Evolutionary conservation across 2,797 vertebrate genomes (phyloP), one percentile per base, ranked within the genome.

Genomic region (Coilia nasus): DNA sequence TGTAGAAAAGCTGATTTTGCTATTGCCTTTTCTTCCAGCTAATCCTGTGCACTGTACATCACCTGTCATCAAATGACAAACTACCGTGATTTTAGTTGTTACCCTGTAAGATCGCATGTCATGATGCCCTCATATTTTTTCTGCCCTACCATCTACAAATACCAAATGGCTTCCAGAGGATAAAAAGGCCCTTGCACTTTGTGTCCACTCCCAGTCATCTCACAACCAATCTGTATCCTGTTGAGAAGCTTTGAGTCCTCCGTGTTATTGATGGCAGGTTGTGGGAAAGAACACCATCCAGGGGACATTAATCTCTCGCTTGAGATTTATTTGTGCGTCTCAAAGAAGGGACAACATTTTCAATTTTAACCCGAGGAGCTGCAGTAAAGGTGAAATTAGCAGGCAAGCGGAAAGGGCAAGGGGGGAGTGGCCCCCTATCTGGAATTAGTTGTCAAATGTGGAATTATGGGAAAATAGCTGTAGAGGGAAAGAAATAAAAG

Each of bases 271-370:
- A 91, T 87, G 31, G 81, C 19, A 82, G 67, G 89, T 86, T 86
- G 84, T 88, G 84, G 88, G 81, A 91, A 84, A 67, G 87, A 87
- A 93, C 88, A 88, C 44, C 41, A 54, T 35, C 47, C 71, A 89
- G 85, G 47, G 57, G 89, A 86, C 62, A 86, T 89, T 85, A 83
- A 86, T 90, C 25, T 84, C 86, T 92, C 90, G 35, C 71, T 78
- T 92, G 87, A 57, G 85, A 92, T 83, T 86, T 88, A 87, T 90
- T 81, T 88, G 88, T 90, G 90, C 84, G 89, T 62, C 78, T 46
- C 75, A 35, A 84, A 90, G 75, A 88, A 83, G 85, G 88, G 86
- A 91, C 59, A 89, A 83, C 57, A 87, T 81, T 85, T 89, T 88
- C 81, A 86, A 56, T 88, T 83, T 82, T 41, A 83, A 28, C 81